These are phyloP conservation scores for Leptosomus discolor DNA, from an alignment of 2,113 vertebrate genomes.

Conservation along the genomic window DNA sequence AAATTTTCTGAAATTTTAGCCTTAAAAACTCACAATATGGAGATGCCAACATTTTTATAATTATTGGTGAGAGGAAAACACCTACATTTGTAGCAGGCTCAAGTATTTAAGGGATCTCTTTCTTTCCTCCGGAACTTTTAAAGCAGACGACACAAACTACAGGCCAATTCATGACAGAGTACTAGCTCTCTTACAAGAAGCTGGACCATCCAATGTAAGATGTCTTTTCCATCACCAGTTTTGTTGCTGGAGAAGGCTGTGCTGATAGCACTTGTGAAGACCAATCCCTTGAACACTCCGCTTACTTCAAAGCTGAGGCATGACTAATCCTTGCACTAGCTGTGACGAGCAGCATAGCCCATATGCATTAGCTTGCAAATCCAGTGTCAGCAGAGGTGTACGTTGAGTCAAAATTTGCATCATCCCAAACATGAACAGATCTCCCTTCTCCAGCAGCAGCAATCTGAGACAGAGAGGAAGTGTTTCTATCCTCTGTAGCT, in stretches of 20 bases:
- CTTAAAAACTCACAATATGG: background rate
- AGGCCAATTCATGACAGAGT: background rate
- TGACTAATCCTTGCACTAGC: background rate
- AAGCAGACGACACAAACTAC: background rate
- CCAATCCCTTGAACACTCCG: background rate
- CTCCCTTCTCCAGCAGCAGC: background rate
- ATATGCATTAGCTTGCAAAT: background rate
- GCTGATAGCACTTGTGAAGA: background rate
- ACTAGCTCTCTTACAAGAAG: background rate
- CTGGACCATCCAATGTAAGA: background rate
- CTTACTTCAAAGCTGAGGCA: background rate
- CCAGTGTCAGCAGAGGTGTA: background rate
- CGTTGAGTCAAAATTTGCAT: background rate
- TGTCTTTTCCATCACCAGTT: background rate
- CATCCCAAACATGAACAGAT: background rate
- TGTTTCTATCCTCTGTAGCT: background rate
- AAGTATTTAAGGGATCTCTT: background rate
- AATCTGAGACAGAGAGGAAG: background rate
- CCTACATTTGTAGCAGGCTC: background rate
- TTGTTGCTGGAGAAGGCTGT: background rate
- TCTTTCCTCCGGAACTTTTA: background rate
- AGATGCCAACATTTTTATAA: background rate
- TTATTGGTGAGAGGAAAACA: background rate
- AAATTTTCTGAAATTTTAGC: background rate
- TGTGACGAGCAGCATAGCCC: background rate